These are phyloP conservation scores for Enteromius trimaculatus DNA, from an alignment of 2,797 vertebrate species.

Conservation along the genomic window DNA sequence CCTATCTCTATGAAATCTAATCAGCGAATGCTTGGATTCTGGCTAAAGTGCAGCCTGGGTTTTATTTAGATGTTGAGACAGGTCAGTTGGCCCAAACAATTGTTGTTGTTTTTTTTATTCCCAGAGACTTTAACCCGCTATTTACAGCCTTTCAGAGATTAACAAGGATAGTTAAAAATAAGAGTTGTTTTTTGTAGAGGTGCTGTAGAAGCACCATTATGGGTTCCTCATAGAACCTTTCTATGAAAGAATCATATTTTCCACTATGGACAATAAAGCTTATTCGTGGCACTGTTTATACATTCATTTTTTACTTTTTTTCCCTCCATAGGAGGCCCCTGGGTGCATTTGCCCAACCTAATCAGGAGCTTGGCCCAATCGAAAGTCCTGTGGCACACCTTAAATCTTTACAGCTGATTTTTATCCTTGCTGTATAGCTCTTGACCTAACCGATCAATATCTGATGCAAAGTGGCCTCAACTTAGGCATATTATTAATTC, in stretches of 20 bases:
- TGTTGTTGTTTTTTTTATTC: neutral
- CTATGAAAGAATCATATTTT: neutral
- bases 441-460: neutral
- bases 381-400: neutral
- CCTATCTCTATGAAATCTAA: constrained; percentile 51
- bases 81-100: constrained; percentile 18
- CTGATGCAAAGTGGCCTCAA: neutral
- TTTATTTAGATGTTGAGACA: constrained; percentile 54
- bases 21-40: constrained; percentile 37
- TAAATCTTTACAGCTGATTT: neutral
- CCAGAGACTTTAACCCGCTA: constrained; percentile 11
- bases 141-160: neutral
- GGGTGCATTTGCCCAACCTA: neutral
- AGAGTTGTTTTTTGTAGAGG: neutral
- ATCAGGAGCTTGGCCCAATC: neutral
- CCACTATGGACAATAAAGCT: neutral
- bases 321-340: neutral
- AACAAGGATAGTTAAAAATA: neutral
- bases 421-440: neutral
- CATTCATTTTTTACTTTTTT: neutral
- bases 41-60: constrained; percentile 48
- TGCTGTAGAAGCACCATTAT: neutral
- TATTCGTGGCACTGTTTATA: neutral
- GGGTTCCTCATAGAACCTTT: neutral
- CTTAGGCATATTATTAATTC: neutral